Conservation (phyloP, 2,113 vertebrate genomes). For the Pachypanchax playfairii region DNA sequence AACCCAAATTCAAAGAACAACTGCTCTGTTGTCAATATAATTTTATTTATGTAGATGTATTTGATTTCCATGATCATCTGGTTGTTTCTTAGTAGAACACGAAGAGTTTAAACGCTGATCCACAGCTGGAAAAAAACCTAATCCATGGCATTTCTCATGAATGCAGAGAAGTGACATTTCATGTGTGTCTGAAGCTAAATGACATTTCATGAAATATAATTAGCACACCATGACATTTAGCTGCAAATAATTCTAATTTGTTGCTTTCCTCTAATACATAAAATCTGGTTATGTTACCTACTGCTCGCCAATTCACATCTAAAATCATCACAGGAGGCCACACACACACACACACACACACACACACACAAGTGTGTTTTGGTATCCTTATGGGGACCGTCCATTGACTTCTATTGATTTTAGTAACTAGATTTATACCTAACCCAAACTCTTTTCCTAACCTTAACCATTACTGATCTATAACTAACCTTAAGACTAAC, state of each 20-base stretch:
- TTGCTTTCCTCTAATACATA: conserved; percentile 23
- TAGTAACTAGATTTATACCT: too few species aligned
- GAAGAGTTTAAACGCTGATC: conserved; percentile 9
- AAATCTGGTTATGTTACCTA: conserved; percentile 1
- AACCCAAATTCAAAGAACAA: conserved; percentile 44
- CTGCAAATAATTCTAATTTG: conserved; percentile 36
- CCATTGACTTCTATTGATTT: too few species aligned
- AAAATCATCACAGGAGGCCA: too few species aligned
- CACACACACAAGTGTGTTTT: too few species aligned
- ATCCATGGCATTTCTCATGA: conserved; percentile 55
- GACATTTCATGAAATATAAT: conserved; percentile 65
- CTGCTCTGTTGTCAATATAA: conserved; percentile 56
- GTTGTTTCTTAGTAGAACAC: conserved; percentile 8
- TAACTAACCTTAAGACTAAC: too few species aligned
- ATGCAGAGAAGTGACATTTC: conserved; percentile 61
- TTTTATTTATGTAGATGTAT: conserved; percentile 35
- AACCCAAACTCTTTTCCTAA: too few species aligned
- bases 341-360: too few species aligned
- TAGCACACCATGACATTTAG: conserved; percentile 62
- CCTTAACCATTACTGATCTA: too few species aligned
- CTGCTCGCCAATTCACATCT: too few species aligned
- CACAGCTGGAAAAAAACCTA: conserved; percentile 13
- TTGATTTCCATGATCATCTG: conserved; percentile 16
- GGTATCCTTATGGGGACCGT: too few species aligned
- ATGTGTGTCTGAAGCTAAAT: conserved; percentile 58